phyloP scores from a whole-genome alignment of 2,113 vertebrate genomes.

The Notarius lentiginosus region DNA sequence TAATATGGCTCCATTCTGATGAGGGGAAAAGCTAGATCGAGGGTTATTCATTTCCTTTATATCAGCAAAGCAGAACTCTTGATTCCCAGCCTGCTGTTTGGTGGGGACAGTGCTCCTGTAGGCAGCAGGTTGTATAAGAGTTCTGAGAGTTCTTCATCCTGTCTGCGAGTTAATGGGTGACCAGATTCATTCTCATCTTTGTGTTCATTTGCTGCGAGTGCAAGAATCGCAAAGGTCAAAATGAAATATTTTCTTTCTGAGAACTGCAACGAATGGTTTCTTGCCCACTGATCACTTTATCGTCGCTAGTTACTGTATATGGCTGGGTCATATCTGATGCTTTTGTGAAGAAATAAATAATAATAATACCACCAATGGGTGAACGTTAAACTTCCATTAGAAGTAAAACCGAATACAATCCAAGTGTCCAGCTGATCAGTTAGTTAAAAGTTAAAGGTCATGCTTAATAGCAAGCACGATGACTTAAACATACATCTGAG shows the following conservation, averaged over 20 bases:
- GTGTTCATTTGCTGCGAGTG: constrained; percentile 12
- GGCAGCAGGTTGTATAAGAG: not conserved
- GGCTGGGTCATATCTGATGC: not conserved
- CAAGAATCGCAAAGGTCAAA: constrained; percentile 9
- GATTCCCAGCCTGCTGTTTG: constrained; percentile 35
- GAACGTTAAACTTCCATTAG: not conserved
- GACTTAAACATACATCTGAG: not conserved
- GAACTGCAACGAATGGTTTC: not conserved
- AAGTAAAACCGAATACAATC: not conserved
- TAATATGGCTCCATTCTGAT: constrained; percentile 11
- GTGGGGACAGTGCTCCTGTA: constrained; percentile 1
- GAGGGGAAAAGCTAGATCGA: not conserved
- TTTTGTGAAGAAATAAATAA: not conserved
- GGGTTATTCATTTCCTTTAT: constrained; percentile 22
- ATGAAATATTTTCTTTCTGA: not conserved
- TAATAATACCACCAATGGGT: not conserved
- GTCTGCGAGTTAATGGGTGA: not conserved
- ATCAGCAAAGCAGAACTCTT: constrained; percentile 30
- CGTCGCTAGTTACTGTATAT: not conserved
- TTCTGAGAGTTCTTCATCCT: not conserved
- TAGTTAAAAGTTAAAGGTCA: not conserved
- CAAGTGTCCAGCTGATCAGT: not conserved
- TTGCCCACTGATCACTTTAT: constrained; percentile 2
- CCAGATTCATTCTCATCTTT: not conserved
- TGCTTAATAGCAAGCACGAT: not conserved